Evolutionary conservation across 1,140 invertebrate genomes (phyloP).

Genomic region (Papilio xuthus): DNA sequence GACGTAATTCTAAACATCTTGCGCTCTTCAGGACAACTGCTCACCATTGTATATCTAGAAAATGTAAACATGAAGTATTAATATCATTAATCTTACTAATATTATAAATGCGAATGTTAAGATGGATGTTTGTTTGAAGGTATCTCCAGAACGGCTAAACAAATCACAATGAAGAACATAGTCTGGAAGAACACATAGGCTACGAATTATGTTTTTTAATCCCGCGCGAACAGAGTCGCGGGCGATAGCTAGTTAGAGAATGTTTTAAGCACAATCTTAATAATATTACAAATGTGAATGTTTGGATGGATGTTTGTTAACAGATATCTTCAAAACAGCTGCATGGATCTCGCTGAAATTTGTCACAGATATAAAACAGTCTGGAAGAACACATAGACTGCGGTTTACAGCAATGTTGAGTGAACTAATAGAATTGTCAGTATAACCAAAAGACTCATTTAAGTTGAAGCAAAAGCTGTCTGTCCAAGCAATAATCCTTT

Average conservation of each 20-base stretch:
- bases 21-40: slow-evolving; percentile 93
- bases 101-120: background rate
- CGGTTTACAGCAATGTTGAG: too few relatives aligned
- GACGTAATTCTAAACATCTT: slow-evolving; percentile 94
- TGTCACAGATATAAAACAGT: background rate
- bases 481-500: too few relatives aligned
- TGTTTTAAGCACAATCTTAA: background rate
- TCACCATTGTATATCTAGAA: slow-evolving; percentile 80
- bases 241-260: too few relatives aligned
- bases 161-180: too few relatives aligned
- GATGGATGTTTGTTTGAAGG: background rate
- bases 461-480: too few relatives aligned
- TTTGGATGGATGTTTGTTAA: background rate
- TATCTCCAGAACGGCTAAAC: background rate
- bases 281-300: background rate
- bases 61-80: too few relatives aligned
- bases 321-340: background rate
- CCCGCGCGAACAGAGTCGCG: too few relatives aligned
- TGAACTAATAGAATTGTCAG: too few relatives aligned
- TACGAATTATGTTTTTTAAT: too few relatives aligned
- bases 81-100: background rate
- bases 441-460: too few relatives aligned
- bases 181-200: too few relatives aligned
- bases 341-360: background rate
- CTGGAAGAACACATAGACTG: too few relatives aligned